These are phyloP conservation scores for Nyctibius bracteatus DNA, from an alignment of 2,113 vertebrate genomes.

Conservation along the genomic window DNA sequence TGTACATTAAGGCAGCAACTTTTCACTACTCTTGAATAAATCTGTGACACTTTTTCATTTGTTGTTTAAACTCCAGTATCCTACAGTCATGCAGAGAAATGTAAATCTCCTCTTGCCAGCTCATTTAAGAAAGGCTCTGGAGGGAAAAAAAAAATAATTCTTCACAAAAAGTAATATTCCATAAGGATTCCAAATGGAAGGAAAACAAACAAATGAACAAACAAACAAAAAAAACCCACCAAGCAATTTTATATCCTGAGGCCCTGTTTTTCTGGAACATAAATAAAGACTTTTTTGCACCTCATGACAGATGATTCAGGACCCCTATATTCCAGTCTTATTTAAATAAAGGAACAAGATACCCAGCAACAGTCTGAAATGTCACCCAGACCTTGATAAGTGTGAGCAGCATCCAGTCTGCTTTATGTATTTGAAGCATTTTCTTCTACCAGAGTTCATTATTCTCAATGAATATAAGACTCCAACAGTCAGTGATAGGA, in stretches of 20 bases:
- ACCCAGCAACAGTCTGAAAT: not conserved
- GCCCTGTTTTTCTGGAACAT: not conserved
- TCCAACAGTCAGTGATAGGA: not conserved
- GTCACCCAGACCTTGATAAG: not conserved
- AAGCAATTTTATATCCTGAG: not conserved
- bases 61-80: not conserved
- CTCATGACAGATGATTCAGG: not conserved
- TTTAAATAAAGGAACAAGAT: not conserved
- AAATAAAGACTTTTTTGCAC: not conserved
- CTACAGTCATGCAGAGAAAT: not conserved
- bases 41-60: not conserved
- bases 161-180: not conserved
- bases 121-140: not conserved
- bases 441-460: not conserved
- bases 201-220: not conserved
- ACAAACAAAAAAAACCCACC: not conserved
- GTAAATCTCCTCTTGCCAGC: not conserved
- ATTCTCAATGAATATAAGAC: slow-evolving; percentile 1
- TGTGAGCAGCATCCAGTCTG: not conserved
- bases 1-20: not conserved
- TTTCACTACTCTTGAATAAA: not conserved
- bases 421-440: not conserved
- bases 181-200: not conserved
- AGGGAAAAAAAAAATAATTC: not conserved
- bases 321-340: not conserved